Evolutionary conservation across 2,888 invertebrate genomes (phyloP).

Genomic region (Corythucha ciliata): DNA sequence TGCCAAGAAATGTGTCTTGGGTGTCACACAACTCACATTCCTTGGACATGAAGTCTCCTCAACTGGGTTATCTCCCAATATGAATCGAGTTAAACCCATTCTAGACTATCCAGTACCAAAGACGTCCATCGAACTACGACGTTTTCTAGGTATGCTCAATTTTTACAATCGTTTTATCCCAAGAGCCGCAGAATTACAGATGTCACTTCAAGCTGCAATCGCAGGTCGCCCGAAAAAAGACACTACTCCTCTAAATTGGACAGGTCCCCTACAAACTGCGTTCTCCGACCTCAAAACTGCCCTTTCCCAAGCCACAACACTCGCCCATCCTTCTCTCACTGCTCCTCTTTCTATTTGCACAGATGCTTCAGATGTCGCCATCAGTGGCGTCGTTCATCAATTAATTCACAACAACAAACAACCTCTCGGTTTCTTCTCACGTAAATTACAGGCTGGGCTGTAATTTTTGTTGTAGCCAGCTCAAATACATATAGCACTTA

Average conservation of each 20-base stretch:
- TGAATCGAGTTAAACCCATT: slow-evolving; percentile 38
- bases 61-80: slow-evolving; percentile 37
- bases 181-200: slow-evolving; percentile 18
- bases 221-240: slow-evolving; percentile 29
- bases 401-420: too few relatives aligned
- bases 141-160: slow-evolving; percentile 30
- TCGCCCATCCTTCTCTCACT: slow-evolving; percentile 38
- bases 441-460: too few relatives aligned
- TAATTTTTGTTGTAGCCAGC: too few relatives aligned
- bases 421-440: too few relatives aligned
- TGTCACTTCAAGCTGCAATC: slow-evolving; percentile 8
- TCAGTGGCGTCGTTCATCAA: too few relatives aligned
- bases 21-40: slow-evolving; percentile 33
- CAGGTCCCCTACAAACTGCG: slow-evolving; percentile 29
- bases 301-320: slow-evolving; percentile 36
- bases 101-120: slow-evolving; percentile 29
- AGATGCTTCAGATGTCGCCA: too few relatives aligned
- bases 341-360: slow-evolving; percentile 37
- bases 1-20: slow-evolving; percentile 38
- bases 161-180: slow-evolving; percentile 26
- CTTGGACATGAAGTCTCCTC: slow-evolving; percentile 34
- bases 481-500: too few relatives aligned
- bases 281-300: slow-evolving; percentile 36
- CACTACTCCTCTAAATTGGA: slow-evolving; percentile 31
- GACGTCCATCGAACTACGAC: slow-evolving; percentile 18